Evolutionary conservation across 2,888 invertebrate species (phyloP).

Genomic region (Escarpia spicata): DNA sequence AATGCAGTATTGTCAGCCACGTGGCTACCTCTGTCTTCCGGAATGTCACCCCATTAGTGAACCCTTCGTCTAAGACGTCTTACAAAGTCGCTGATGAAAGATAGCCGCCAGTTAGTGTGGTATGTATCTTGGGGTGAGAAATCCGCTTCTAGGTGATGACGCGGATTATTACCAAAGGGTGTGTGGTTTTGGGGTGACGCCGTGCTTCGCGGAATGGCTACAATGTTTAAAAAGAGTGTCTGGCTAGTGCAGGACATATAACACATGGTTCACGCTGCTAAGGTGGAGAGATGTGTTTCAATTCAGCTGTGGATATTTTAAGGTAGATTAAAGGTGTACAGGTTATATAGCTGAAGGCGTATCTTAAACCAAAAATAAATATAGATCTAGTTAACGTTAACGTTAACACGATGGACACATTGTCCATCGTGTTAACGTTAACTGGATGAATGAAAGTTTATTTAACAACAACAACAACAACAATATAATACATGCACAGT

Average conservation of each 20-base stretch:
- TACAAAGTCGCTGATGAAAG: background rate
- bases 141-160: background rate
- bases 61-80: background rate
- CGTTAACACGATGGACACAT: no score
- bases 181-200: background rate
- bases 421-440: no score
- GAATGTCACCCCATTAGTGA: background rate
- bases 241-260: background rate
- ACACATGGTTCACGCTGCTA: background rate
- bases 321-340: background rate
- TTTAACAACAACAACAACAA: no score
- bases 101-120: background rate
- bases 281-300: background rate
- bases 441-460: no score
- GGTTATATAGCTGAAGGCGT: background rate
- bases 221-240: background rate
- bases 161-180: background rate
- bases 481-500: no score
- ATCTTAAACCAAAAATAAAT: no score
- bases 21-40: background rate
- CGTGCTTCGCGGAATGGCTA: background rate
- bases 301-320: background rate
- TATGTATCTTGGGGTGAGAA: background rate
- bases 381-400: no score
- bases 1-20: background rate